Base-by-base conservation (phyloP, 92 coral and sea anemone genomes). In the Zoanthus solanderi region DNA sequence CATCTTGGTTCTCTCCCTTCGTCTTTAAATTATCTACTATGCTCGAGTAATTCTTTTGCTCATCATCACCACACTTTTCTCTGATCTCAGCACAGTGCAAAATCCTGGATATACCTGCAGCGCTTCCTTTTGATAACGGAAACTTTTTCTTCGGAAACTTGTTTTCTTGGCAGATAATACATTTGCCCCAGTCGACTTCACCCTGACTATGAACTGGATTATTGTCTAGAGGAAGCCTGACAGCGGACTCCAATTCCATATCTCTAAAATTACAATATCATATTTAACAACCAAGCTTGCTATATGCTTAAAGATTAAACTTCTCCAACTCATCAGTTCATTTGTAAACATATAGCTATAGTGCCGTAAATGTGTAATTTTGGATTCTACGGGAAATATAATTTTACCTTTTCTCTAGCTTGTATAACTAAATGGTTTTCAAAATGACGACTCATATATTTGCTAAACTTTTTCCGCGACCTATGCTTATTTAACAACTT, bases 31-130 rank as follows among this genome's bases (percentile, higher is more conserved):
- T 53, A 71, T 53, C 48, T 14, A 89, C 67, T 56, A 58, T 17
- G 16, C 76, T 44, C 46, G 69, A 74, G 76, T 57, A 56, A 10
- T 76, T 74, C 74, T 90, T 50, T 50, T 89, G 60, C 60, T 54
- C 12, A 54, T 54, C 78, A 83, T 86, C 89, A 13, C 72, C 77
- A 76, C 73, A 78, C 87, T 83, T 71, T 71, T 90, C 88, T 87
- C 92, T 90, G 32, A 88, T 84, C 72, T 86, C 86, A 52, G 93
- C 91, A 90, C 95, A 92, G 52, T 92, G 85, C 57, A 90, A 18
- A 71, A 88, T 72, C 54, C 91, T 63, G 31, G 73, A 78, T 18
- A 87, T 83, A 44, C 92, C 93, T 76, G 87, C 78, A 37, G 29
- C 53, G 37, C 87, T 87, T 71, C 83, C 91, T 77, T 92, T 90